Evolutionary conservation across 2,797 vertebrate genomes (phyloP).

Genomic region (Squalus acanthias): DNA sequence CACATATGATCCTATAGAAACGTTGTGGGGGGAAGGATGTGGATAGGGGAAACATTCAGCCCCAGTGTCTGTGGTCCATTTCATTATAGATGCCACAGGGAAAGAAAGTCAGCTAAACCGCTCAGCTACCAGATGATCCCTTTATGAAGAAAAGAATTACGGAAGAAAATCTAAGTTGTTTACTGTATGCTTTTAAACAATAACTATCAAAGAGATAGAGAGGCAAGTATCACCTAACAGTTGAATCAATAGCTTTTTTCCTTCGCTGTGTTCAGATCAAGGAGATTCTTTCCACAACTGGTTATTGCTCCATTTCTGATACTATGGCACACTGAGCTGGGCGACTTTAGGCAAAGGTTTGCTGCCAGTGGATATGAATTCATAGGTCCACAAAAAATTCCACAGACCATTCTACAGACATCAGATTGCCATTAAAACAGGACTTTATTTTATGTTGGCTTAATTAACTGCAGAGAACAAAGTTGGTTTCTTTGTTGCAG

Average conservation of each 20-base stretch:
- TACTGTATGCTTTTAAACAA: background rate
- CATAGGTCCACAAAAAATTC: background rate
- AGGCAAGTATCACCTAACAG: background rate
- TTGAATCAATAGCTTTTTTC: background rate
- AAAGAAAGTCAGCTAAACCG: background rate
- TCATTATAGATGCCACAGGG: background rate
- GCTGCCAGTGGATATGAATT: background rate
- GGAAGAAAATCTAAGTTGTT: background rate
- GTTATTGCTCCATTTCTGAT: background rate
- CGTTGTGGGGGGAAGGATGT: background rate
- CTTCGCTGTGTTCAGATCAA: background rate
- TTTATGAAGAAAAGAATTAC: background rate
- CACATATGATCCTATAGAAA: background rate
- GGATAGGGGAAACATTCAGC: background rate
- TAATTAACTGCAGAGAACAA: background rate
- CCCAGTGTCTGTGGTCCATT: background rate
- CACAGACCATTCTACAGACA: background rate
- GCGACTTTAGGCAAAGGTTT: background rate
- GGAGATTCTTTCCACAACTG: background rate
- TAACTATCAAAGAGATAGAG: background rate
- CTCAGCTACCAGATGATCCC: background rate
- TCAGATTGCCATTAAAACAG: slow-evolving; percentile 9
- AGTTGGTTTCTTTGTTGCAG: background rate
- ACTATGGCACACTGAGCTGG: background rate
- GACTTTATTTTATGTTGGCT: background rate